Evolutionary conservation across 1,140 invertebrate species (phyloP).

Genomic region (Mizuhopecten yessoensis): DNA sequence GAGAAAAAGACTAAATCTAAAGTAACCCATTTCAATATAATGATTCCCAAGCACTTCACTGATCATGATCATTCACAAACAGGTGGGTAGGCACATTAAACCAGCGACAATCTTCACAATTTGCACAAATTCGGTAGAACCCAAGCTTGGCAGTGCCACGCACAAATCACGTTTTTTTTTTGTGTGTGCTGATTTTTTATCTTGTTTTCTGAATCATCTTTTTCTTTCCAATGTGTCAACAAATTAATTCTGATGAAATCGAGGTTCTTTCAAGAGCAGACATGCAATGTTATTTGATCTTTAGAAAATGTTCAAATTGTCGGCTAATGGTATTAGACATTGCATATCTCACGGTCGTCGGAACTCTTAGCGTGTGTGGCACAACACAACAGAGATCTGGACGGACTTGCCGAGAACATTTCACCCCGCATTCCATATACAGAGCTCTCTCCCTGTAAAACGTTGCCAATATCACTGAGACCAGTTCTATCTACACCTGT

Average conservation of each 20-base stretch:
- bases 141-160: neutral
- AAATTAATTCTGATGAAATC: constrained; percentile 7
- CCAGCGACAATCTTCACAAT: no score
- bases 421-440: no score
- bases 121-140: no score
- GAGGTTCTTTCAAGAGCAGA: neutral
- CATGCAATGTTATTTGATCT: neutral
- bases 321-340: neutral
- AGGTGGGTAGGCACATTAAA: no score
- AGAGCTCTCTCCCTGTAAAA: no score
- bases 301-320: neutral
- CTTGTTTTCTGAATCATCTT: constrained; percentile 24
- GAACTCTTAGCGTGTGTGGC: neutral
- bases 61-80: no score
- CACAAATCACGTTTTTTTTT: neutral
- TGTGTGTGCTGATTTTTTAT: neutral
- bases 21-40: no score
- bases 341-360: neutral
- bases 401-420: neutral
- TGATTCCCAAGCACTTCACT: no score
- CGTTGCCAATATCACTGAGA: no score
- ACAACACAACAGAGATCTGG: neutral
- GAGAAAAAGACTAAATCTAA: no score
- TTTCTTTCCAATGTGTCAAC: neutral
- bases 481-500: no score